Conservation (phyloP, 1,140 invertebrate genomes). For the Drosophila azteca region DNA sequence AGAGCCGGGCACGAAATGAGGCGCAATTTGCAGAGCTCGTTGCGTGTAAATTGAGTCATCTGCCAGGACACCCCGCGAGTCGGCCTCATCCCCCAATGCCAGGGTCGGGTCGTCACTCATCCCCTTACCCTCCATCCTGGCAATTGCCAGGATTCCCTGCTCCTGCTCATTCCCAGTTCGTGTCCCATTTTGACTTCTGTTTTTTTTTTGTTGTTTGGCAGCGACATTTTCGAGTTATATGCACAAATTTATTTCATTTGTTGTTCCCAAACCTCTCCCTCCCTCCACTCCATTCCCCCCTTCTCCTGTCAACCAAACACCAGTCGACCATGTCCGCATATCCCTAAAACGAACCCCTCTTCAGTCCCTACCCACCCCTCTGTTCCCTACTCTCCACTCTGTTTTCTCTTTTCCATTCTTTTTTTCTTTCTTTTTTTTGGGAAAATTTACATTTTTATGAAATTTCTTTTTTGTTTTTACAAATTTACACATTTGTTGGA, state of each 20-base stretch:
- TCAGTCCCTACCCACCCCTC: not conserved
- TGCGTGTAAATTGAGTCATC: slow-evolving; percentile 81
- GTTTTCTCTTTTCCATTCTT: slow-evolving; percentile 20
- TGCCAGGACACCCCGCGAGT: slow-evolving; percentile 58
- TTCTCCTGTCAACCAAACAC: slow-evolving; percentile 34
- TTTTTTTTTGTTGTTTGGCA: slow-evolving; percentile 40
- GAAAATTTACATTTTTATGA: slow-evolving; percentile 67
- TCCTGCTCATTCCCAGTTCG: slow-evolving; percentile 11
- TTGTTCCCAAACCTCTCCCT: slow-evolving; percentile 31
- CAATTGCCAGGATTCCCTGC: slow-evolving; percentile 8
- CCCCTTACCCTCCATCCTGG: slow-evolving; percentile 14
- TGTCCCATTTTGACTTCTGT: slow-evolving; percentile 35
- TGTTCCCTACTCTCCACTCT: slow-evolving; percentile 13
- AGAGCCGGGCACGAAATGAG: slow-evolving; percentile 76
- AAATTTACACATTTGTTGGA: slow-evolving; percentile 78
- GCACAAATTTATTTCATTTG: slow-evolving; percentile 73
- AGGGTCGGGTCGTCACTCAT: not conserved
- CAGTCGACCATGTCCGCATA: slow-evolving; percentile 53
- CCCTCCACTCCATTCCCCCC: slow-evolving; percentile 24
- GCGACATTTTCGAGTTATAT: slow-evolving; percentile 72
- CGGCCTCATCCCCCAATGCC: slow-evolving; percentile 1
- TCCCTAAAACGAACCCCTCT: slow-evolving; percentile 6
- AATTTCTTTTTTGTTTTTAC: slow-evolving; percentile 53
- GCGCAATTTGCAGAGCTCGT: slow-evolving; percentile 79
- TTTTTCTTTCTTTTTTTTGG: slow-evolving; percentile 6